A percentile compares a stretch with the other conserved stretches of the same genome.
These are phyloP conservation scores for Ramphastos sulfuratus DNA, from an alignment of 2,113 vertebrate species.

Conservation along the genomic window DNA sequence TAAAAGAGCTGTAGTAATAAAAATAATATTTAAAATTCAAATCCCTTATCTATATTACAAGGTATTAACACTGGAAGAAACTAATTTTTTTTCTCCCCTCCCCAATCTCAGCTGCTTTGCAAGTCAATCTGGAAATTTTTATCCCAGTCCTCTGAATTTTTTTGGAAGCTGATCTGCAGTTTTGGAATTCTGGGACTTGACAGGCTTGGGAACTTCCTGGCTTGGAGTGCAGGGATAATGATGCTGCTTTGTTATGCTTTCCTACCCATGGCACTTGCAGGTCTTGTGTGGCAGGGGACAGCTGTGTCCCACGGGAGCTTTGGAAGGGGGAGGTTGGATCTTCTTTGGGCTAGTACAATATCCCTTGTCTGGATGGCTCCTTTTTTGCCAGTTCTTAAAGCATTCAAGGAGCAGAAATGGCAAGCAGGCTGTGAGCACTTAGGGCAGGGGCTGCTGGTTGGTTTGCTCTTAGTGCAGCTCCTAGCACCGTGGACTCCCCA, in stretches of 20 bases:
- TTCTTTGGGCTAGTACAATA: not conserved
- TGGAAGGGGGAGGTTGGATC: not conserved
- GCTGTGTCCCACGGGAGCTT: not conserved
- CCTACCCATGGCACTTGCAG: not conserved
- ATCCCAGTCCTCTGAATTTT: not conserved
- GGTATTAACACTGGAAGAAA: constrained; percentile 25
- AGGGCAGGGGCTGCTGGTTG: not conserved
- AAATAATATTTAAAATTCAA: constrained; percentile 66
- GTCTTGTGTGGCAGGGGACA: not conserved
- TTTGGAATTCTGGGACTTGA: not conserved
- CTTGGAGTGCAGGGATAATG: not conserved
- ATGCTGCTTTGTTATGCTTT: not conserved
- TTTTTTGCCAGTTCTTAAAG: not conserved
- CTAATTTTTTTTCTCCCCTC: not conserved
- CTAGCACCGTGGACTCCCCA: not conserved
- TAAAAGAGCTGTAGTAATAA: constrained; percentile 64
- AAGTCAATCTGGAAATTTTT: constrained; percentile 9
- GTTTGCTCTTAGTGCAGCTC: not conserved
- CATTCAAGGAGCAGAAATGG: not conserved
- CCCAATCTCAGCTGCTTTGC: constrained; percentile 15
- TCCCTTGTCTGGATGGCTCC: not conserved
- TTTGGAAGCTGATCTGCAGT: not conserved
- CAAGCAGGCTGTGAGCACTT: not conserved
- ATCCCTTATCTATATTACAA: constrained; percentile 57
- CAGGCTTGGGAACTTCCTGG: not conserved